Base-by-base conservation (phyloP, 2,888 invertebrate genomes). In the Drosophila algonquin region DNA sequence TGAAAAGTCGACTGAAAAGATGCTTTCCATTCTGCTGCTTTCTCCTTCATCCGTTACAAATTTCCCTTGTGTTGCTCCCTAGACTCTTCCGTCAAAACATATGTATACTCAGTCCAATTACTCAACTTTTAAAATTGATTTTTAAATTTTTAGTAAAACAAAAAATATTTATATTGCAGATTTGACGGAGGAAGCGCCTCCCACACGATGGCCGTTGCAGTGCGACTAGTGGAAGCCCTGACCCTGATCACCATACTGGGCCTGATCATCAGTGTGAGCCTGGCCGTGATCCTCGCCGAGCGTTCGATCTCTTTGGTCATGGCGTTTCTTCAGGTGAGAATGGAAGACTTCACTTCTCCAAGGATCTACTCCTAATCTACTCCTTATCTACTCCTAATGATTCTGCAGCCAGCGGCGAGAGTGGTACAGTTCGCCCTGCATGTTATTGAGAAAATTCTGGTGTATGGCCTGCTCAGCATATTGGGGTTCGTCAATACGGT, bases 201-300 rank as follows among this genome's bases (percentile, higher is more conserved):
- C 16, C 6, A 8, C 24, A 69, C 44, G 44, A 83, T 83, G 83
- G 78, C 80, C 0, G 86, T 80, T 46, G 88, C 82, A 8, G 70
- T 83, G 7, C 80, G 72, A 12, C 58, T 83, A 50, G 62, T 83
- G 10, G 83, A 87, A 67, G 73, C 73, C 27, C 24, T 87, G 58
- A 70, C 86, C 54, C 46, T 87, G 32, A 59, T 87, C 6, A 72
- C 86, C 2, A 57, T 80, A 0, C 72, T 83, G 86, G 78, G 63
- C 1, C 40, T 81, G 12, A 75, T 83, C 24, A 72, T 76, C 5
- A 70, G 62, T 18, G 65, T 85, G 7, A 80, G 88, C 3, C 69
- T 83, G 9, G 70, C 65, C 12, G 70, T 83, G 16, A 67, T 77
- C 6, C 14, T 85, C 45, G 70, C 78, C 0, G 80, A 85, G 54